These are phyloP conservation scores for Scelioninae gen. 1 DNA, from an alignment of 2,888 invertebrate species.

Conservation along the genomic window DNA sequence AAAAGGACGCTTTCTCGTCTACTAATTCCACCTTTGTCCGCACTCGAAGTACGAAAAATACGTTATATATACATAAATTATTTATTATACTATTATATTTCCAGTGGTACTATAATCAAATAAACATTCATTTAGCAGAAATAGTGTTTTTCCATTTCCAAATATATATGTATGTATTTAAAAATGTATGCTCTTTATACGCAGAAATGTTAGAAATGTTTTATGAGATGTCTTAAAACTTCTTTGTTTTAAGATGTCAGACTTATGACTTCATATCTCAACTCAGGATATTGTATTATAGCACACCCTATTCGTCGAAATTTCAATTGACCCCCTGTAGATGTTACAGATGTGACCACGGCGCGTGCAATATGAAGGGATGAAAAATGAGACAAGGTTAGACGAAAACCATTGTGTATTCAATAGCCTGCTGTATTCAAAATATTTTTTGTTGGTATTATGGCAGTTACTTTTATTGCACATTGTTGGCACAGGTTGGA, in stretches of 20 bases:
- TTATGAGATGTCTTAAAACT: not conserved
- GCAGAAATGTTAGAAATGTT: not conserved
- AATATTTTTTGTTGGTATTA: constrained; percentile 52
- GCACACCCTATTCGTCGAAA: constrained; percentile 74
- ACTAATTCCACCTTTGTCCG: too few species aligned
- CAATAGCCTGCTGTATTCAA: constrained; percentile 49
- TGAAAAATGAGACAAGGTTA: constrained; percentile 80
- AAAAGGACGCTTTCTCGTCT: too few species aligned
- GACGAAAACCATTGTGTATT: constrained; percentile 76
- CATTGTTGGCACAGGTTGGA: constrained; percentile 73
- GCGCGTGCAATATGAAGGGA: constrained; percentile 82
- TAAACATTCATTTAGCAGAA: too few species aligned
- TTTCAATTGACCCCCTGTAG: constrained; percentile 82
- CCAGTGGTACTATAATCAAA: too few species aligned
- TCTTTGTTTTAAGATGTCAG: constrained; percentile 16
- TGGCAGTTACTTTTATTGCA: constrained; percentile 73
- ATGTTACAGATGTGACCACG: constrained; percentile 81
- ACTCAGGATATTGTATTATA: constrained; percentile 20
- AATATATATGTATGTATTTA: too few species aligned
- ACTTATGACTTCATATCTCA: constrained; percentile 20
- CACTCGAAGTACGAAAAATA: too few species aligned
- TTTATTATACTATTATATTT: too few species aligned
- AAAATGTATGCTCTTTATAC: too few species aligned
- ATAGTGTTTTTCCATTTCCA: too few species aligned
- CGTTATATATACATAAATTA: too few species aligned